Evolutionary conservation across 2,888 invertebrate species (phyloP).

Genomic region (Tinea trinotella): DNA sequence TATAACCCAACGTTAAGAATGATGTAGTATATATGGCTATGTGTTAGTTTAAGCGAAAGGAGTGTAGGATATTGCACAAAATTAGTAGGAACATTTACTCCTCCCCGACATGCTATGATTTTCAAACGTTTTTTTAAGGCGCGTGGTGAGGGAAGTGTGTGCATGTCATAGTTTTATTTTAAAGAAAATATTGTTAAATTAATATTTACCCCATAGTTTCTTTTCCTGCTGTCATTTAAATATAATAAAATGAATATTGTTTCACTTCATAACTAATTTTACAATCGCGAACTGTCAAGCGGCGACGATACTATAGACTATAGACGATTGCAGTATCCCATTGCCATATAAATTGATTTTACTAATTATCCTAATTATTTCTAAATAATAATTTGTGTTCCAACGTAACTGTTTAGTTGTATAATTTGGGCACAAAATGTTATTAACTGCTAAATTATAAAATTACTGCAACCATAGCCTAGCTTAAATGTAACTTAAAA

Average conservation of each 20-base stretch:
- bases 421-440: no score
- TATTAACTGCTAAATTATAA: no score
- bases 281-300: constrained; percentile 46
- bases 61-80: neutral
- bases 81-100: constrained; percentile 32
- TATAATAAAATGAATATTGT: constrained; percentile 53
- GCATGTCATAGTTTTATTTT: neutral
- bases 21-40: neutral
- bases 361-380: no score
- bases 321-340: constrained; percentile 17
- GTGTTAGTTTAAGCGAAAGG: neutral
- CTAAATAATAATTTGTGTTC: no score
- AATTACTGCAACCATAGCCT: no score
- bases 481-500: no score
- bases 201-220: constrained; percentile 84
- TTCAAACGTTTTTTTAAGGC: constrained; percentile 9
- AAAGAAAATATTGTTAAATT: neutral
- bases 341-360: neutral
- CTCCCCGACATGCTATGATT: constrained; percentile 65
- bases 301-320: constrained; percentile 41
- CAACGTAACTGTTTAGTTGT: no score
- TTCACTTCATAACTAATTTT: constrained; percentile 53
- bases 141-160: neutral
- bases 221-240: constrained; percentile 85
- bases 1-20: neutral